Evolutionary conservation across 2,113 vertebrate species (phyloP), one percentile per base, ranked within the genome.

Genomic region (Oophaga pumilio): DNA sequence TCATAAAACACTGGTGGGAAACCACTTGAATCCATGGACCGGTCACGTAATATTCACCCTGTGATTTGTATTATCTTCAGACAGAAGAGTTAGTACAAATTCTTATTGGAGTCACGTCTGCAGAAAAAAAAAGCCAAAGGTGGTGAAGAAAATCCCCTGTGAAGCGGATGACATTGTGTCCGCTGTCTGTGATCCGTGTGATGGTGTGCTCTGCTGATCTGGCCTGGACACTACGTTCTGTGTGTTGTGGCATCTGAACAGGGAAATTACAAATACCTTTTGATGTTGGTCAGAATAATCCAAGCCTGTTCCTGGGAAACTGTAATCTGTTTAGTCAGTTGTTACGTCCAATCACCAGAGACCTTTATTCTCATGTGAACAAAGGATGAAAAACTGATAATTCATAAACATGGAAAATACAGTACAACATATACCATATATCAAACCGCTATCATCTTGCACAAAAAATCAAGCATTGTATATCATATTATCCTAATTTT

Each of bases 191-290:
- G 76, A 79, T 79, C 76, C 76, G 26, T 68, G 60, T 52, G 20
- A 50, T 49, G 79, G 15, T 82, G 80, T 24, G 62, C 43, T 82
- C 43, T 8, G 20, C 43, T 24, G 80, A 82, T 82, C 22, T 11
- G 33, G 7, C 80, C 33, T 43, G 60, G 33, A 82, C 33, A 64
- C 33, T n/a, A 60, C 56, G 1, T 18, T 60, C 59, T 82, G 80
- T 66, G 76, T 28, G 76, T 15, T 78, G 50, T 56, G 52, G 76
- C 76, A 13, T 56, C 6, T 78, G 76, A 8, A 62, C 78, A 12
- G 57, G 15, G 17, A 81, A 60, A 81, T 62, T 81, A 43, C 78
- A 82, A 82, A 82, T 82, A 82, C 80, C 60, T 82, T 82, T 82
- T 82, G 60, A 68, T 52, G 80, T 62, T 68, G 80, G 80, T 66